phyloP scores from a whole-genome alignment of 2,888 invertebrate genomes.

The Leptinotarsa peninsularis region DNA sequence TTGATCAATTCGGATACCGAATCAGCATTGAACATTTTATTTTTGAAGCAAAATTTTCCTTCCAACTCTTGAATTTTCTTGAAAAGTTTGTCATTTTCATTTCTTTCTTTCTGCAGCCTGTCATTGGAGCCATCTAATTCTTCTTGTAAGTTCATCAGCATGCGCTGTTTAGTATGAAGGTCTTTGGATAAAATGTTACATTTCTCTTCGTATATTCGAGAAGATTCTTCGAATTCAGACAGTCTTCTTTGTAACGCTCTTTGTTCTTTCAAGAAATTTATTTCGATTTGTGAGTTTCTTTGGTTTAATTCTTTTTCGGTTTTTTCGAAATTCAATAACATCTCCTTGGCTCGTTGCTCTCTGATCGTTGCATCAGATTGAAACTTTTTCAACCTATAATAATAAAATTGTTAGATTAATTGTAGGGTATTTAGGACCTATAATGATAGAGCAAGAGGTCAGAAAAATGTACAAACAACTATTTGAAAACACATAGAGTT shows the following conservation, averaged over 20 bases:
- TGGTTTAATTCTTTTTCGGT: constrained; percentile 81
- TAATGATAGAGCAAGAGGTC: too few species aligned
- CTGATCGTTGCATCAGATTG: constrained; percentile 78
- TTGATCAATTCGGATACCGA: constrained; percentile 86
- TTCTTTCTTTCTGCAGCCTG: constrained; percentile 75
- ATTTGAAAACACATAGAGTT: too few species aligned
- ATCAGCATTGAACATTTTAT: constrained; percentile 73
- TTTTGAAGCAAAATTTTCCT: constrained; percentile 69
- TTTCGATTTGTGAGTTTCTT: constrained; percentile 78
- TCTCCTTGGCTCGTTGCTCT: constrained; percentile 82
- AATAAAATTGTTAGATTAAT: neutral
- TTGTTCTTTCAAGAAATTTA: constrained; percentile 75
- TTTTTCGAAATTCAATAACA: constrained; percentile 79
- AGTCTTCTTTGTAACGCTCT: constrained; percentile 66
- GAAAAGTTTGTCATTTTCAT: constrained; percentile 82
- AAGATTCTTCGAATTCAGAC: constrained; percentile 75
- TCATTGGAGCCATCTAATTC: constrained; percentile 78
- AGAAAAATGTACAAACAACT: too few species aligned
- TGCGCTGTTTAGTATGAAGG: constrained; percentile 74
- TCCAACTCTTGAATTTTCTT: constrained; percentile 80
- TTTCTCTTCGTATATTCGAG: constrained; percentile 76
- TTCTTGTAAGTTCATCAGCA: constrained; percentile 75
- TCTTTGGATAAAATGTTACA: constrained; percentile 76
- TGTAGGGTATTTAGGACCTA: too few species aligned
- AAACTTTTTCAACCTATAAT: constrained; percentile 73